A percentile compares a stretch with the other conserved stretches of the same genome.
phyloP scores from a whole-genome alignment of 2,888 invertebrate genomes.

The Schizotus pectinicornis region DNA sequence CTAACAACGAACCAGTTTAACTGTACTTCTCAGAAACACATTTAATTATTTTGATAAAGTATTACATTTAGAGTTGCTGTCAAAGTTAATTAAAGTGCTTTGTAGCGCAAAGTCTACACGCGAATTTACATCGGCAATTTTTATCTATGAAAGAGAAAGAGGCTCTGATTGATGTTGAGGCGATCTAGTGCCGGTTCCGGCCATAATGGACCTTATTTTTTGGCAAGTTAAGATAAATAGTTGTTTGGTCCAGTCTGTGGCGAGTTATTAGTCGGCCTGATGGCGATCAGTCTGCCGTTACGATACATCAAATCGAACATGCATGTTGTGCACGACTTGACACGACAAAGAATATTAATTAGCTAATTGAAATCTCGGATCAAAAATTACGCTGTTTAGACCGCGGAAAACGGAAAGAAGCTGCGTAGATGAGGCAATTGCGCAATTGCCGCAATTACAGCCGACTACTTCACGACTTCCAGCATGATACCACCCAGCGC shows the following conservation, averaged over 20 bases:
- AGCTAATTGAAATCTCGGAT: constrained; percentile 9
- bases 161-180: too few relatives aligned
- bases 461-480: too few relatives aligned
- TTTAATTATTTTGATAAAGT: constrained; percentile 34
- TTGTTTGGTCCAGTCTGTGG: neutral
- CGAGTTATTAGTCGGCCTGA: neutral
- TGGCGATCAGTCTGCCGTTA: too few relatives aligned
- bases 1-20: constrained; percentile 7
- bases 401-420: too few relatives aligned
- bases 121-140: constrained; percentile 6
- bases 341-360: constrained; percentile 7
- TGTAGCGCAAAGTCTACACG: constrained; percentile 15
- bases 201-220: constrained; percentile 9
- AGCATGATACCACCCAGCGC: too few relatives aligned
- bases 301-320: neutral
- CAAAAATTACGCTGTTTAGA: neutral
- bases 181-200: neutral
- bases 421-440: too few relatives aligned
- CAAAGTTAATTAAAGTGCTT: constrained; percentile 32
- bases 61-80: constrained; percentile 26
- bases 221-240: neutral
- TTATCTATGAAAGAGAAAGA: too few relatives aligned
- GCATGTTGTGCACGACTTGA: neutral
- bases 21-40: constrained; percentile 24
- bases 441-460: too few relatives aligned